phyloP scores from a whole-genome alignment of 1,140 invertebrate species.

The Laupala kohalensis region DNA sequence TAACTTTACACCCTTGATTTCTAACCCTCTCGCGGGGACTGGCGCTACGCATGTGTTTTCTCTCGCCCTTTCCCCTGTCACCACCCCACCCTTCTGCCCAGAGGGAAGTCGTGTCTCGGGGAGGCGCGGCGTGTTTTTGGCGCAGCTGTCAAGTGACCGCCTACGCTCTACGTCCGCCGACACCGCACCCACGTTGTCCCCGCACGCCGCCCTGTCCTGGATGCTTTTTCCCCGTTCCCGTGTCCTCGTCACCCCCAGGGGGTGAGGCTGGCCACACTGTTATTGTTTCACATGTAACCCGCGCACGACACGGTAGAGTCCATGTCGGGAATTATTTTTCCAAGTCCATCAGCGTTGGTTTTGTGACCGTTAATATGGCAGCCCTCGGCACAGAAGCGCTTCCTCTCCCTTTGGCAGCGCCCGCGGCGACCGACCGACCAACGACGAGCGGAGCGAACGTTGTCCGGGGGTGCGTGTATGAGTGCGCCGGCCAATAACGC shows the following conservation, averaged over 20 bases:
- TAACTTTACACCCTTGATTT: too few relatives aligned
- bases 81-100: neutral
- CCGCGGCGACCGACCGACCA: too few relatives aligned
- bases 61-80: neutral
- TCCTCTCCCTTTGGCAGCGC: neutral
- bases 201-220: too few relatives aligned
- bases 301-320: neutral
- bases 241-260: too few relatives aligned
- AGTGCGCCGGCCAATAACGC: too few relatives aligned
- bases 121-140: neutral
- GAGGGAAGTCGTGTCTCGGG: neutral
- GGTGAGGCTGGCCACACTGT: neutral
- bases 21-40: too few relatives aligned
- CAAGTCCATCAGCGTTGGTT: neutral
- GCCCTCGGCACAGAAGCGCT: too few relatives aligned
- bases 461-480: too few relatives aligned
- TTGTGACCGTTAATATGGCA: neutral
- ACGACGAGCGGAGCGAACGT: too few relatives aligned
- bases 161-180: neutral
- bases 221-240: too few relatives aligned
- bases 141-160: neutral
- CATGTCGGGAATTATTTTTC: neutral
- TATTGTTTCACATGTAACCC: neutral
- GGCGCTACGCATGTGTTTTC: neutral
- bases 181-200: too few relatives aligned